Conservation (phyloP, 2,888 invertebrate genomes). For the Sphaeridia pumilis region DNA sequence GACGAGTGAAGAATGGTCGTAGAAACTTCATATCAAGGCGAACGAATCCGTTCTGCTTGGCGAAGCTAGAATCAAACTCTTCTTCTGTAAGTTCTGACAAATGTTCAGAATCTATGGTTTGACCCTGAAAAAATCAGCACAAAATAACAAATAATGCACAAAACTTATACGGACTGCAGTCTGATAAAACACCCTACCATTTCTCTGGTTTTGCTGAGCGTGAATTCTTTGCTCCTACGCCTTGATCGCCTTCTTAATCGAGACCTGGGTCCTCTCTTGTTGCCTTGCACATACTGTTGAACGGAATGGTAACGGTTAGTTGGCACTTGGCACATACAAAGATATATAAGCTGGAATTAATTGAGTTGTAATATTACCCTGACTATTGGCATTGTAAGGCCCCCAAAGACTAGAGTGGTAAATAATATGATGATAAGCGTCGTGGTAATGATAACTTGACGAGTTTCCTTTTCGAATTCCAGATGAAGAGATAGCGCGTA, state of each 20-base stretch:
- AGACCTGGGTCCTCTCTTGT: constrained; percentile 40
- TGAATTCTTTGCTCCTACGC: constrained; percentile 65
- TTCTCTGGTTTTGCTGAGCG: constrained; percentile 94
- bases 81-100: constrained; percentile 86
- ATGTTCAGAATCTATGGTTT: constrained; percentile 86
- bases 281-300: constrained; percentile 62
- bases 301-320: not conserved
- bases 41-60: constrained; percentile 77
- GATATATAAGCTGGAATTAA: too few relatives aligned
- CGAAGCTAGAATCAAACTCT: constrained; percentile 75
- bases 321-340: not conserved
- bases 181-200: constrained; percentile 50
- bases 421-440: constrained; percentile 96
- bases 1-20: constrained; percentile 88
- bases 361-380: too few relatives aligned
- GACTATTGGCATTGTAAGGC: constrained; percentile 92
- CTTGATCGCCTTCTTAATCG: constrained; percentile 43
- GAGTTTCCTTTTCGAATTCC: constrained; percentile 83
- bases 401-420: constrained; percentile 89
- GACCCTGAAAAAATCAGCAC: constrained; percentile 48
- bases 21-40: constrained; percentile 85
- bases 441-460: constrained; percentile 93
- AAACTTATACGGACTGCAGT: too few relatives aligned
- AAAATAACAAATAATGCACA: not conserved
- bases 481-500: constrained; percentile 94